Evolutionary conservation across 2,113 vertebrate species (phyloP).

Genomic region (Motacilla tschutschensis): DNA sequence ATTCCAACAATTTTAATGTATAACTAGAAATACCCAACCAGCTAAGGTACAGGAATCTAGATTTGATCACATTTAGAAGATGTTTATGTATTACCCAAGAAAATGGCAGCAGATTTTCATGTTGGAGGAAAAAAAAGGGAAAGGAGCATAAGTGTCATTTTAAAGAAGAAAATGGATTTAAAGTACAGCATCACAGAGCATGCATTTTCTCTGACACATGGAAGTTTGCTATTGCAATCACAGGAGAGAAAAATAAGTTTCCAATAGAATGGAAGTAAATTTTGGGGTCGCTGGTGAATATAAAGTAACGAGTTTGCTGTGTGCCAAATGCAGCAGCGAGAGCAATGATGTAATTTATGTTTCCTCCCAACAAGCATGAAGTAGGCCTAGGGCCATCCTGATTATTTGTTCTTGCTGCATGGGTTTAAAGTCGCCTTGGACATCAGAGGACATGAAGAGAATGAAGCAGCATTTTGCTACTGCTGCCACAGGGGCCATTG

Average conservation of each 20-base stretch:
- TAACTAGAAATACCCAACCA: neutral
- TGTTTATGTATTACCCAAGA: neutral
- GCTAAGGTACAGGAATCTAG: neutral
- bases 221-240: neutral
- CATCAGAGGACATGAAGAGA: neutral
- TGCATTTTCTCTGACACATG: neutral
- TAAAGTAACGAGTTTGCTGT: neutral
- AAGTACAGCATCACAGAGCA: neutral
- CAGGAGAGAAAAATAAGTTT: neutral
- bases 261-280: neutral
- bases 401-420: neutral
- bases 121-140: neutral
- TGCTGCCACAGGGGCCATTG: neutral
- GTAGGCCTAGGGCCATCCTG: neutral
- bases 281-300: neutral
- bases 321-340: neutral
- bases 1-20: neutral
- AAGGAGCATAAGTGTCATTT: neutral
- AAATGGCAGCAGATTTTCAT: neutral
- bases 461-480: neutral
- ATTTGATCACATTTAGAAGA: neutral
- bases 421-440: neutral
- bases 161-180: neutral
- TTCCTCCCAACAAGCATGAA: neutral
- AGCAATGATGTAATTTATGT: neutral